Conservation (phyloP, 2,888 invertebrate genomes). For the Drosophila borborema region DNA sequence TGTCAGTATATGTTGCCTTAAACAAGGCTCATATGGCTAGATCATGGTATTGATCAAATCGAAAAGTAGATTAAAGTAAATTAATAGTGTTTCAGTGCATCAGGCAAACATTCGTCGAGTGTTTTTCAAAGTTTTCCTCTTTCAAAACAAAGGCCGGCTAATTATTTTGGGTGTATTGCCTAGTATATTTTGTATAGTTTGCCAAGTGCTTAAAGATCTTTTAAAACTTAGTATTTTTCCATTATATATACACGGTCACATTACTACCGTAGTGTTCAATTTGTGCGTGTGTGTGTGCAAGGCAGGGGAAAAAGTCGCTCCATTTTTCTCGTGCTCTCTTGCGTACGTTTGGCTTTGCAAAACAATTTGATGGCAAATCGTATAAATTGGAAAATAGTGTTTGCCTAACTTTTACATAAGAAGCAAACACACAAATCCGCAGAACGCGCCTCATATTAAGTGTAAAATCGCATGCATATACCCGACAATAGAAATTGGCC, state of each 20-base stretch:
- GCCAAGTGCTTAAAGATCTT: background rate
- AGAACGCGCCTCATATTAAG: conserved; percentile 22
- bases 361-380: conserved; percentile 50
- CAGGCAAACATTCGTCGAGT: background rate
- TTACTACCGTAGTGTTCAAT: conserved; percentile 41
- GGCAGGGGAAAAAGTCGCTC: conserved; percentile 76
- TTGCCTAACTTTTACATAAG: conserved; percentile 35
- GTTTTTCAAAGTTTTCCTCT: background rate
- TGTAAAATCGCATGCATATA: conserved; percentile 49
- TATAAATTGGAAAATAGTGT: conserved; percentile 30
- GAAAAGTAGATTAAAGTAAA: background rate
- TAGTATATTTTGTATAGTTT: conserved; percentile 32
- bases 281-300: conserved; percentile 71
- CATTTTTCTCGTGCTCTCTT: conserved; percentile 77
- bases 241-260: conserved; percentile 36
- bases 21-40: background rate
- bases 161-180: conserved; percentile 15
- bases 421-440: conserved; percentile 12
- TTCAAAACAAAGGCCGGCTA: conserved; percentile 60
- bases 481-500: conserved; percentile 61
- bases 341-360: conserved; percentile 59
- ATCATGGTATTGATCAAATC: background rate
- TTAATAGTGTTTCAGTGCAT: background rate
- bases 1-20: conserved; percentile 8
- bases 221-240: conserved; percentile 21